These are phyloP conservation scores for Trididemnum clinides DNA, from an alignment of 23 tunicate species.

Conservation along the genomic window DNA sequence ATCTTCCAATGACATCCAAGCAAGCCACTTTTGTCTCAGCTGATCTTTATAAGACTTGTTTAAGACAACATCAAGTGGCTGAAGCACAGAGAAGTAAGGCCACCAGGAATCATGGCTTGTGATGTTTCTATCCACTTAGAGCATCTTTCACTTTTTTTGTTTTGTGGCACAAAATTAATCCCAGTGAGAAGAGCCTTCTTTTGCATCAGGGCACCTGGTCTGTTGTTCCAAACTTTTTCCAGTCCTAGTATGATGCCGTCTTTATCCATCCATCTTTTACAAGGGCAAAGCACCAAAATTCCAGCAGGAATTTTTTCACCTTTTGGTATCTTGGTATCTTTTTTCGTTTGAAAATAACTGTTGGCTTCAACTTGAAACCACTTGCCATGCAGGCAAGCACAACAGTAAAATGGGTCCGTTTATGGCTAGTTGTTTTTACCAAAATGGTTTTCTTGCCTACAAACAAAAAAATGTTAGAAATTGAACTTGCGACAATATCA, in stretches of 20 bases:
- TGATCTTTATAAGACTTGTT: constrained; percentile 21
- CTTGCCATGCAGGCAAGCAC: neutral
- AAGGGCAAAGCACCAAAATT: neutral
- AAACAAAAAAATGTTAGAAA: too few species aligned
- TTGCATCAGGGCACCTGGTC: constrained; percentile 21
- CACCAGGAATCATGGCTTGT: constrained; percentile 24
- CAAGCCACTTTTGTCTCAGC: constrained; percentile 18
- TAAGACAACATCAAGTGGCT: constrained; percentile 28
- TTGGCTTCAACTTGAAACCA: neutral
- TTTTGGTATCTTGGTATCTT: constrained; percentile 2
- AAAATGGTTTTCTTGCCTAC: neutral
- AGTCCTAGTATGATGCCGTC: constrained; percentile 1
- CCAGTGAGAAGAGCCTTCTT: constrained; percentile 1
- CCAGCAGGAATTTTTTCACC: constrained; percentile 26
- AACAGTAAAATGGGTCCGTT: neutral
- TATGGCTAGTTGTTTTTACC: neutral
- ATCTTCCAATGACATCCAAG: constrained; percentile 9
- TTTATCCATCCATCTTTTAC: constrained; percentile 32
- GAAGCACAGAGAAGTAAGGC: constrained; percentile 24
- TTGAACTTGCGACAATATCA: too few species aligned
- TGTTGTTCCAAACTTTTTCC: constrained; percentile 15
- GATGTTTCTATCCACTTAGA: neutral
- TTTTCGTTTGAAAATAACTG: neutral
- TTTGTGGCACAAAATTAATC: neutral
- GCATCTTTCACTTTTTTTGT: neutral